Conservation (phyloP, 2,888 invertebrate genomes). For the Temnothorax ravouxi region DNA sequence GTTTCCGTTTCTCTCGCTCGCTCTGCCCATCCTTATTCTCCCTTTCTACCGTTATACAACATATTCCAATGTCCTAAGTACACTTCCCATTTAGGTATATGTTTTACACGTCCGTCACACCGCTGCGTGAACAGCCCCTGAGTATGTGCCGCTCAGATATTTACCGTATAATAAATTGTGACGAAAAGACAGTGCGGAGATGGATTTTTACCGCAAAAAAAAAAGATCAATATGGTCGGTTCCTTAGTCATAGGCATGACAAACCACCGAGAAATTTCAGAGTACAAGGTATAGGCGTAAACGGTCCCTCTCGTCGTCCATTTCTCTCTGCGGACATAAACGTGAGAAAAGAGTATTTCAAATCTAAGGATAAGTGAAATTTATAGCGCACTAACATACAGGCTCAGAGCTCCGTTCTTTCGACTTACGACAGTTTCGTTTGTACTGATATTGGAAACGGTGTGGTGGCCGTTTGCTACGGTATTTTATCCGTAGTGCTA, state of each 20-base stretch:
- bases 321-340: neutral
- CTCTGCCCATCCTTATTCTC: neutral
- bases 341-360: neutral
- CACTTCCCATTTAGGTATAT: constrained; percentile 29
- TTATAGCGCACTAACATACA: constrained; percentile 29
- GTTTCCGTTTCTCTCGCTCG: constrained; percentile 15
- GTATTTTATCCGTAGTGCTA: neutral
- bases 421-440: constrained; percentile 14
- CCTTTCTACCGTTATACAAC: constrained; percentile 26
- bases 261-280: neutral
- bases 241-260: neutral
- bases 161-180: constrained; percentile 35
- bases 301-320: neutral
- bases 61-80: constrained; percentile 53
- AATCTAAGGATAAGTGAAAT: constrained; percentile 20
- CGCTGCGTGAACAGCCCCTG: neutral
- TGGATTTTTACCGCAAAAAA: neutral
- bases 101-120: constrained; percentile 5
- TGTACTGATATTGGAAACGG: constrained; percentile 12
- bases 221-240: neutral
- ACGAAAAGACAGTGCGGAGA: neutral
- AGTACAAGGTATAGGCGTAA: constrained; percentile 1
- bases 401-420: neutral
- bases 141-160: constrained; percentile 4
- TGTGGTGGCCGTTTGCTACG: neutral